Evolutionary conservation across 2,888 invertebrate species (phyloP).

Genomic region (Desoria tigrina): DNA sequence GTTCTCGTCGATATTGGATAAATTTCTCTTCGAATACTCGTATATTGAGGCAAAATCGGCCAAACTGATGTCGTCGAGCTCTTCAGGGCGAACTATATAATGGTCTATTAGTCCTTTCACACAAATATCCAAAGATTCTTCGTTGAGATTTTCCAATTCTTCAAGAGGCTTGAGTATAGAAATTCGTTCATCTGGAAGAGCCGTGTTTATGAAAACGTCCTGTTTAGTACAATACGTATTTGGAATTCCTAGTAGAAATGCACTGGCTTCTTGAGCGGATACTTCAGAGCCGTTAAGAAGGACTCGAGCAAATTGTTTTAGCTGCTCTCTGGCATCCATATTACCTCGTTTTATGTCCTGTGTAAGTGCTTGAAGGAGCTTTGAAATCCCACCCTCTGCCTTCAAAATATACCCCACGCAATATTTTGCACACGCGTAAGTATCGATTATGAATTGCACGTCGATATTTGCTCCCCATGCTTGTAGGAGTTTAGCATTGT

Average conservation of each 20-base stretch:
- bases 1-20: too few relatives aligned
- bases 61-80: constrained; percentile 52
- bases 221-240: constrained; percentile 25
- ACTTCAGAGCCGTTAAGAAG: constrained; percentile 49
- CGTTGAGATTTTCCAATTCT: constrained; percentile 29
- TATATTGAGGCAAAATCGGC: constrained; percentile 53
- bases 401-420: constrained; percentile 51
- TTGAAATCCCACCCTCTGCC: constrained; percentile 45
- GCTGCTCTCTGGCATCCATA: constrained; percentile 44
- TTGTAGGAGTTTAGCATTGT: constrained; percentile 50
- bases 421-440: background rate
- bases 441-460: background rate
- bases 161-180: constrained; percentile 22
- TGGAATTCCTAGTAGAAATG: constrained; percentile 42
- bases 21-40: constrained; percentile 30
- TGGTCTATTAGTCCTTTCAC: constrained; percentile 50
- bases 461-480: constrained; percentile 54
- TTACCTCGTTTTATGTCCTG: constrained; percentile 53
- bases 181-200: constrained; percentile 24
- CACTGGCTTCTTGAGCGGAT: constrained; percentile 22
- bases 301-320: constrained; percentile 43
- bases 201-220: constrained; percentile 50
- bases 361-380: constrained; percentile 47
- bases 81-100: constrained; percentile 40
- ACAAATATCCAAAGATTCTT: constrained; percentile 30